These are phyloP conservation scores for Lithophane leautieri DNA, from an alignment of 2,888 invertebrate genomes.

Conservation along the genomic window DNA sequence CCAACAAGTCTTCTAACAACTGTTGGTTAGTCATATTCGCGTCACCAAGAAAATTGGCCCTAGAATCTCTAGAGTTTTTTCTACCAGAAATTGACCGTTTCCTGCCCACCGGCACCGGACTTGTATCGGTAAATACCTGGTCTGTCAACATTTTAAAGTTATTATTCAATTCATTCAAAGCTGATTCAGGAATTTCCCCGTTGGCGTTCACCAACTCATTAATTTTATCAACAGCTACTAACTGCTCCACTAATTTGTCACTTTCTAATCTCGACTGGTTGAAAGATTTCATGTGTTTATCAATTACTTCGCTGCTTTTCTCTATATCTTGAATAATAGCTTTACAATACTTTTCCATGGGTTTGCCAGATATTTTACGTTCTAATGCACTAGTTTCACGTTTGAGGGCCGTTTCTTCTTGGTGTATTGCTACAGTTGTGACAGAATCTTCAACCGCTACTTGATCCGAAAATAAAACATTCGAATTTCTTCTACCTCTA, in stretches of 20 bases:
- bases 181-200: conserved; percentile 78
- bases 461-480: conserved; percentile 80
- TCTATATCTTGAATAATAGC: conserved; percentile 87
- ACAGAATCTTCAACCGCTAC: conserved; percentile 70
- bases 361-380: conserved; percentile 76
- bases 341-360: conserved; percentile 85
- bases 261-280: conserved; percentile 85
- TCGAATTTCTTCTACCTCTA: conserved; percentile 82
- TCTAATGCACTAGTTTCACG: conserved; percentile 76
- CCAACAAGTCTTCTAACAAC: conserved; percentile 83
- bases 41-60: conserved; percentile 80
- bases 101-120: conserved; percentile 70
- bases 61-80: conserved; percentile 74
- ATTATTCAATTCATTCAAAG: conserved; percentile 83
- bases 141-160: conserved; percentile 85
- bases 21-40: conserved; percentile 85
- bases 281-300: conserved; percentile 88
- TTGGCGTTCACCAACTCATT: conserved; percentile 84
- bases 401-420: conserved; percentile 68
- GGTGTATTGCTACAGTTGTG: conserved; percentile 71
- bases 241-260: conserved; percentile 86
- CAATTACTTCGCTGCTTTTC: conserved; percentile 86
- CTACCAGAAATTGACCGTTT: conserved; percentile 82
- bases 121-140: conserved; percentile 76
- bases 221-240: conserved; percentile 88